These are phyloP conservation scores for Mus spicilegus DNA, from an alignment of 2,113 vertebrate species.

Conservation along the genomic window DNA sequence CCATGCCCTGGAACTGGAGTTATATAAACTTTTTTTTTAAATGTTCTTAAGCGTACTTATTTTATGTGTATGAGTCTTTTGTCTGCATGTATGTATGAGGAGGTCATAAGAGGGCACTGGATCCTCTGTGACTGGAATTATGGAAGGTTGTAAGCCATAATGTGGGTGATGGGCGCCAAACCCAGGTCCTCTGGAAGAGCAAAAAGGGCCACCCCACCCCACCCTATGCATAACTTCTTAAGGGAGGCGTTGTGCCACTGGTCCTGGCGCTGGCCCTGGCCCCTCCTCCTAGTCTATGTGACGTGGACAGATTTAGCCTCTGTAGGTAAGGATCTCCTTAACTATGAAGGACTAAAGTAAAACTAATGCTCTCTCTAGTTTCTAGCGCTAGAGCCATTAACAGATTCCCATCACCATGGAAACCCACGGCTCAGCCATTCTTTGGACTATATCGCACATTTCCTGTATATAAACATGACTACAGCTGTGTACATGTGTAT, in stretches of 20 bases:
- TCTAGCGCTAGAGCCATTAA: not conserved
- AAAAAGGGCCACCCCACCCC: not conserved
- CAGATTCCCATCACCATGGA: not conserved
- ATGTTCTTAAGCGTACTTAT: not conserved
- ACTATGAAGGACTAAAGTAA: conserved; percentile 4
- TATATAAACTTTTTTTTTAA: not conserved
- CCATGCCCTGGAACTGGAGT: not conserved
- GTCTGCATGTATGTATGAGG: not conserved
- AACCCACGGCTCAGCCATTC: not conserved
- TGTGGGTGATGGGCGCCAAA: not conserved
- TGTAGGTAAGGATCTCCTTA: not conserved
- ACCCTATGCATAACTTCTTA: not conserved
- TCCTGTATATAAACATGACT: not conserved
- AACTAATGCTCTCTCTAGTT: not conserved
- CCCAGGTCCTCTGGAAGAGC: not conserved
- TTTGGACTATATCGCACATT: not conserved
- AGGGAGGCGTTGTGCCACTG: too few species aligned
- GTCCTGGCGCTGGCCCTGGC: not conserved
- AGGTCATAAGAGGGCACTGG: not conserved
- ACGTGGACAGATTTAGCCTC: not conserved
- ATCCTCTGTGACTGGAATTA: not conserved
- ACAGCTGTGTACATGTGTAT: not conserved
- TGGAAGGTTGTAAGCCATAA: not conserved
- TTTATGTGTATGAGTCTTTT: not conserved
- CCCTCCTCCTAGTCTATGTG: not conserved